Conservation (phyloP, 2,888 invertebrate genomes). For the Watsonalla cultraria region DNA sequence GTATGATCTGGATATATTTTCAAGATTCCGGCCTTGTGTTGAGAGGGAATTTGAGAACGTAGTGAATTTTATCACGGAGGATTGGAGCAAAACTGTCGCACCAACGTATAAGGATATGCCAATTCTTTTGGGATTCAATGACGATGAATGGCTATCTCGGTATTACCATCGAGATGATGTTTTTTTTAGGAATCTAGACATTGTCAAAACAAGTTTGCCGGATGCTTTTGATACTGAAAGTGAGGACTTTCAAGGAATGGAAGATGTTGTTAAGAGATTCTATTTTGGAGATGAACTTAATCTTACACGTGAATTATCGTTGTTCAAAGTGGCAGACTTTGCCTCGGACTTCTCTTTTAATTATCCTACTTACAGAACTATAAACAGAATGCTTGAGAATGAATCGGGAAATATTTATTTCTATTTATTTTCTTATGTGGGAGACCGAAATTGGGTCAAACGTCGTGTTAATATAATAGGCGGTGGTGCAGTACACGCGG, state of each 20-base stretch:
- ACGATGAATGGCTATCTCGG: slow-evolving; percentile 1
- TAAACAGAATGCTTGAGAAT: slow-evolving; percentile 17
- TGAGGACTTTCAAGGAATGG: slow-evolving; percentile 9
- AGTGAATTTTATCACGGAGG: slow-evolving; percentile 1
- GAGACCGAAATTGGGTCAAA: slow-evolving; percentile 26
- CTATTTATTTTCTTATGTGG: slow-evolving; percentile 31
- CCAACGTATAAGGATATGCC: slow-evolving; percentile 9
- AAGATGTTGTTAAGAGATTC: slow-evolving; percentile 17
- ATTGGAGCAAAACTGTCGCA: neutral
- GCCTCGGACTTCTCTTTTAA: slow-evolving; percentile 18
- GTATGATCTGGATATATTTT: slow-evolving; percentile 7
- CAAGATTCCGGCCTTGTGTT: slow-evolving; percentile 10
- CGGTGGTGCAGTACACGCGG: slow-evolving; percentile 25
- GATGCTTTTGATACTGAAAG: neutral
- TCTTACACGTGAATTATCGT: slow-evolving; percentile 8
- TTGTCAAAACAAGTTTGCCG: neutral
- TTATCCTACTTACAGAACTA: slow-evolving; percentile 19
- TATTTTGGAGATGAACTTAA: slow-evolving; percentile 22
- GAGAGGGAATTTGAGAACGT: slow-evolving; percentile 9
- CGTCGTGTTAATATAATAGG: slow-evolving; percentile 13
- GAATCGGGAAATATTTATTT: slow-evolving; percentile 19
- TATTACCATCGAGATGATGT: neutral
- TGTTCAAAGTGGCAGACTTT: slow-evolving; percentile 17
- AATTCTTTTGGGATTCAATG: slow-evolving; percentile 10
- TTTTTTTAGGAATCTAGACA: neutral